Evolutionary conservation across 1,140 invertebrate genomes (phyloP).

Genomic region (Sesamia nonagrioides): DNA sequence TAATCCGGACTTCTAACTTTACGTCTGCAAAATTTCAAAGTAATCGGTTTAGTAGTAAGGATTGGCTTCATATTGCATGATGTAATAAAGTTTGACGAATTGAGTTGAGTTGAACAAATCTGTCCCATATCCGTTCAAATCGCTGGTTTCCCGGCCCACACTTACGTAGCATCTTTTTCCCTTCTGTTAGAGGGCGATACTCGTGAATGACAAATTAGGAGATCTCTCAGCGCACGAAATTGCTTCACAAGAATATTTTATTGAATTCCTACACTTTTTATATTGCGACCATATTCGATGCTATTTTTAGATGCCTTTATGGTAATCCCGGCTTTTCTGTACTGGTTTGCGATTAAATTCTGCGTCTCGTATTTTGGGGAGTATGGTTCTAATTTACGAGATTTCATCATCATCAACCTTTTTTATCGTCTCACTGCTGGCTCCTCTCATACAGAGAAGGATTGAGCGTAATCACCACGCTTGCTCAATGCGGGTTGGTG

Average conservation of each 20-base stretch:
- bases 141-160: slow-evolving; percentile 54
- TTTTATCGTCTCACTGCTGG: too few relatives aligned
- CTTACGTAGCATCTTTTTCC: slow-evolving; percentile 53
- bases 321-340: slow-evolving; percentile 5
- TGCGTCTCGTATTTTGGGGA: background rate
- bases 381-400: slow-evolving; percentile 4
- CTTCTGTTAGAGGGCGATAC: slow-evolving; percentile 64
- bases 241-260: slow-evolving; percentile 63
- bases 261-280: slow-evolving; percentile 59
- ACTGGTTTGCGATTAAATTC: slow-evolving; percentile 16
- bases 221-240: slow-evolving; percentile 68
- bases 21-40: too few relatives aligned
- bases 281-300: slow-evolving; percentile 18
- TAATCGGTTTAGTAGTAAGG: too few relatives aligned
- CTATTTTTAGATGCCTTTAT: slow-evolving; percentile 33
- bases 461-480: too few relatives aligned
- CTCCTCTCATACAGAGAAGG: too few relatives aligned
- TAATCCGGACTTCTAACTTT: too few relatives aligned
- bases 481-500: too few relatives aligned
- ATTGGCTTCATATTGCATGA: too few relatives aligned
- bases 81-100: too few relatives aligned
- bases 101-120: too few relatives aligned
- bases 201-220: slow-evolving; percentile 78
- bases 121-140: background rate
- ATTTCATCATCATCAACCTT: too few relatives aligned